Evolutionary conservation across 2,888 invertebrate genomes (phyloP), one percentile per base, ranked within the genome.

Genomic region (Lithosia quadra): DNA sequence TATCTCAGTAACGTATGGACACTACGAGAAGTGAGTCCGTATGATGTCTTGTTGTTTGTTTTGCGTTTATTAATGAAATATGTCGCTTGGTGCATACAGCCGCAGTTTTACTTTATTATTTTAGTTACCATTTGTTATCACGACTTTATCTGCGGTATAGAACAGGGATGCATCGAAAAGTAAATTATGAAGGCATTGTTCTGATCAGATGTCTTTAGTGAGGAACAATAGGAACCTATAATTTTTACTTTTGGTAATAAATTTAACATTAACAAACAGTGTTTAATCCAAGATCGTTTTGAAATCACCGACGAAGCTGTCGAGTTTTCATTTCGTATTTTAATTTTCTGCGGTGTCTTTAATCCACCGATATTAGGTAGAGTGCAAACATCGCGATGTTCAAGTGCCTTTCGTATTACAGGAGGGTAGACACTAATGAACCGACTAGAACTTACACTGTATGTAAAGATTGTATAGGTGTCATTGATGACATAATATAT

Each of bases 91-190:
- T 86, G 84, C 86, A 88, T 88, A 87, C 89, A 87, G 86, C 86
- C 82, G 87, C 82, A 86, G 91, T 85, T 93, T 78, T 93, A 93
- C 94, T 94, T 93, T 94, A 92, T 94, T 94, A 93, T 94, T 94
- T 94, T 93, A 94, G 93, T 94, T 92, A 93, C 92, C 93, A 94
- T 94, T 94, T 92, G 93, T 95, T 95, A 94, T 95, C 94, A 95
- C 93, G 94, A 94, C 91, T 94, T 93, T 94, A 94, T 94, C 94
- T 93, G 88, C 85, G 85, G 90, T 91, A 78, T 77, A 91, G 92
- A 88, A 90, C 88, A 90, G 89, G 89, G 91, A 90, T 91, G 91
- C 88, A 89, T 93, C 92, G 92, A 91, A 93, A 92, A 91, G 90
- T 94, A 94, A 94, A 92, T 94, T 94, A 94, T 94, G 93, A 90